phyloP scores from a whole-genome alignment of 2,797 vertebrate genomes.

The Parotocinclus haroldoi region DNA sequence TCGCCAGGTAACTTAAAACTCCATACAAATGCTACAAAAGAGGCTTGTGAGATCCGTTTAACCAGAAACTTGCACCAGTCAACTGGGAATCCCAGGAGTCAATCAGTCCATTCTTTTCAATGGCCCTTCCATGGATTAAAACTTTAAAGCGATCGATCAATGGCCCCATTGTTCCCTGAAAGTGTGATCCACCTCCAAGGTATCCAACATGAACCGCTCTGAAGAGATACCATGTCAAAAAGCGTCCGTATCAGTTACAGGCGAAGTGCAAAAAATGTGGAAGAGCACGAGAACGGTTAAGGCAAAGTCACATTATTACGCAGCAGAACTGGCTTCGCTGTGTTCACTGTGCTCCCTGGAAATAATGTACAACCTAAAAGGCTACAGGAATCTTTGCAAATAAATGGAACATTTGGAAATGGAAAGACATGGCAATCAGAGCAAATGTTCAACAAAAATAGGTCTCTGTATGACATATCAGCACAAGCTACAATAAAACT shows the following conservation, averaged over 20 bases:
- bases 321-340: no score
- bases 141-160: constrained; percentile 84
- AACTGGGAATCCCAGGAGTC: constrained; percentile 72
- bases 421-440: no score
- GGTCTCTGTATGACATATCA: no score
- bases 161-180: constrained; percentile 75
- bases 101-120: constrained; percentile 73
- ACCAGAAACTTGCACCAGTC: constrained; percentile 71
- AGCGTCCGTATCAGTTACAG: constrained; percentile 74
- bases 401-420: no score
- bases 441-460: no score
- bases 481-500: no score
- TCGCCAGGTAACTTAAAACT: constrained; percentile 77
- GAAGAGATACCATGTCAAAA: constrained; percentile 76
- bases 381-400: no score
- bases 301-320: no score
- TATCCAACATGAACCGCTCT: constrained; percentile 71
- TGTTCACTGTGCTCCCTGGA: no score
- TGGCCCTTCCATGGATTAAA: constrained; percentile 67
- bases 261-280: constrained; percentile 10
- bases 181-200: constrained; percentile 70
- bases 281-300: neutral
- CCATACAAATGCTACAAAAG: constrained; percentile 80
- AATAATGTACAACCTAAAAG: no score
- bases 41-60: constrained; percentile 70